Percentiles rank a stretch among this genome's conserved stretches.
Conservation (phyloP, 2,113 vertebrate genomes). For the Mastomys natalensis region DNA sequence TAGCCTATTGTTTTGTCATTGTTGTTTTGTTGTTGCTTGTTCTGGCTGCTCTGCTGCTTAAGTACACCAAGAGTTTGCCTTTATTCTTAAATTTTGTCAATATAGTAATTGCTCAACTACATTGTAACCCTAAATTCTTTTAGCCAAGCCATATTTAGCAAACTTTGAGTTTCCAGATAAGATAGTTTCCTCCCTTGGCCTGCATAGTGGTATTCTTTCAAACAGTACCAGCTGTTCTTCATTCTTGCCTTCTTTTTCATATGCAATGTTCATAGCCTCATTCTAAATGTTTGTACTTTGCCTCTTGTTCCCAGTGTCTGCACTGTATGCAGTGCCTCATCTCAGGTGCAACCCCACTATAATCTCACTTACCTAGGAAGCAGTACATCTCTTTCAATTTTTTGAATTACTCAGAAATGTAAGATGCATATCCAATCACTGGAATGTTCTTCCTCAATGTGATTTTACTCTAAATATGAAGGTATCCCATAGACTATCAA, state of each 20-base stretch:
- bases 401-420: background rate
- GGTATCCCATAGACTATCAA: background rate
- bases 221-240: conserved; percentile 49
- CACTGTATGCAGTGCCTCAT: background rate
- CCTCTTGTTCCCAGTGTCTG: background rate
- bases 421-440: conserved; percentile 13
- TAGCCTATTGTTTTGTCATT: background rate
- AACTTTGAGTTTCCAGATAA: conserved; percentile 30
- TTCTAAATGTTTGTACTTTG: background rate
- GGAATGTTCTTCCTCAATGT: background rate
- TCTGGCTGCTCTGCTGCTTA: background rate
- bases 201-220: conserved; percentile 9
- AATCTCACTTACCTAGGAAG: background rate
- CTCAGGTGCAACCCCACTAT: background rate
- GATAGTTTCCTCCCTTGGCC: conserved; percentile 17
- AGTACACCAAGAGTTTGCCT: conserved; percentile 7
- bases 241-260: background rate
- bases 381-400: background rate
- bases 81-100: conserved; percentile 36
- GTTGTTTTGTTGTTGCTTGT: background rate
- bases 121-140: conserved; percentile 49
- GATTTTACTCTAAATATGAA: background rate
- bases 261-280: background rate
- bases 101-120: conserved; percentile 9
- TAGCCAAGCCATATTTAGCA: conserved; percentile 20